Conservation (phyloP, 2,888 invertebrate genomes). For the Heliconius sara region DNA sequence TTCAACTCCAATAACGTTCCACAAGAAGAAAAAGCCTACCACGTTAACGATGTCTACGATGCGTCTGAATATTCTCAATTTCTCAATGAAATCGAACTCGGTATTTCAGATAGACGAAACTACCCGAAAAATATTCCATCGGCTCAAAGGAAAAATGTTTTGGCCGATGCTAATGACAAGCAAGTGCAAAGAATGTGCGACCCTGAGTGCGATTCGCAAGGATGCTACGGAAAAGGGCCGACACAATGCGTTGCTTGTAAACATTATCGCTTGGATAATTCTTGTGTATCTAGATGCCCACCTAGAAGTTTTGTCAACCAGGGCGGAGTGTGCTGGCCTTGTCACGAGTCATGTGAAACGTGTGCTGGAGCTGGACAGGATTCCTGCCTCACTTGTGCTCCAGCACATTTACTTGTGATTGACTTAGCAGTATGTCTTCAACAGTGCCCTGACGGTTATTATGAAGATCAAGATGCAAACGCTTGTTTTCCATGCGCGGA, state of each 20-base stretch:
- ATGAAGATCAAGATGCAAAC: slow-evolving; percentile 89
- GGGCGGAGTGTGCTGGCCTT: slow-evolving; percentile 92
- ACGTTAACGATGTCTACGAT: slow-evolving; percentile 86
- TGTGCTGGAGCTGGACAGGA: slow-evolving; percentile 94
- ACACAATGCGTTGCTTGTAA: slow-evolving; percentile 93
- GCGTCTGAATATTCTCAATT: slow-evolving; percentile 85
- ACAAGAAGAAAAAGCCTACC: slow-evolving; percentile 81
- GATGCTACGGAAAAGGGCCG: slow-evolving; percentile 93
- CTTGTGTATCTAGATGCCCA: slow-evolving; percentile 92
- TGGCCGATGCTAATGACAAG: slow-evolving; percentile 85
- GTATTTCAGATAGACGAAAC: slow-evolving; percentile 85
- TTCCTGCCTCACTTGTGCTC: slow-evolving; percentile 92
- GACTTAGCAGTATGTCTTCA: slow-evolving; percentile 94
- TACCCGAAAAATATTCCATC: slow-evolving; percentile 88
- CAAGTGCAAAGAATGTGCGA: slow-evolving; percentile 89
- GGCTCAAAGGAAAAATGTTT: slow-evolving; percentile 84
- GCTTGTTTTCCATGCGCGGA: slow-evolving; percentile 94
- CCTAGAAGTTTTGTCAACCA: slow-evolving; percentile 92
- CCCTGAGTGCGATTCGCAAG: slow-evolving; percentile 90
- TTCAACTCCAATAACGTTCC: slow-evolving; percentile 77
- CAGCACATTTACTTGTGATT: slow-evolving; percentile 91
- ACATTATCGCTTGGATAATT: slow-evolving; percentile 92
- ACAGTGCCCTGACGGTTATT: slow-evolving; percentile 94
- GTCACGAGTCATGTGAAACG: slow-evolving; percentile 94
- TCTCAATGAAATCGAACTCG: slow-evolving; percentile 79